These are phyloP conservation scores for Habroteleia sp. DNA, from an alignment of 2,888 invertebrate genomes.

Conservation along the genomic window DNA sequence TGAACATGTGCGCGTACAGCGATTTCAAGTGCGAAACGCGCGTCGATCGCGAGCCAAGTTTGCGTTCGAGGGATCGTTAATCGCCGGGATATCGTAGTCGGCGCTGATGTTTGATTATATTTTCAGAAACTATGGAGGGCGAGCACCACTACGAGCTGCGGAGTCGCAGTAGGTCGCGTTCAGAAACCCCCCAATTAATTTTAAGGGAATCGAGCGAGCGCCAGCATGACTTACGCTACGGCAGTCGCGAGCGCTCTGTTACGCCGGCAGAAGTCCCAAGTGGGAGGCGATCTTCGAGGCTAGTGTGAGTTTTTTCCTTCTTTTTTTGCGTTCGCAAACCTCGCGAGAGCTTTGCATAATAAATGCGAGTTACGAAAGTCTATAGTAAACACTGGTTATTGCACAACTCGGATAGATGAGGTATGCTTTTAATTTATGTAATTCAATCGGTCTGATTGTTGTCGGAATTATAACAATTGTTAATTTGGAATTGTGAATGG, in stretches of 20 bases:
- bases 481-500: too few species aligned
- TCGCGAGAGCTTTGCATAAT: not conserved
- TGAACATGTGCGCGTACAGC: conserved; percentile 35
- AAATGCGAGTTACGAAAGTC: too few species aligned
- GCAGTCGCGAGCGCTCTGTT: conserved; percentile 75
- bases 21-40: conserved; percentile 31
- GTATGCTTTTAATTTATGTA: too few species aligned
- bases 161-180: conserved; percentile 77
- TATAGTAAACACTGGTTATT: too few species aligned
- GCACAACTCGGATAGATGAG: too few species aligned
- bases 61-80: not conserved
- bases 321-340: not conserved
- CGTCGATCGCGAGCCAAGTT: conserved; percentile 18
- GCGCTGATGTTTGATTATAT: too few species aligned
- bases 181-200: conserved; percentile 74
- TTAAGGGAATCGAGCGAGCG: conserved; percentile 71
- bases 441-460: too few species aligned
- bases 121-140: conserved; percentile 68
- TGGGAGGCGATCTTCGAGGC: conserved; percentile 72
- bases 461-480: too few species aligned
- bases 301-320: conserved; percentile 31
- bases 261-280: conserved; percentile 75
- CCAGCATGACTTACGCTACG: conserved; percentile 74
- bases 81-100: not conserved
- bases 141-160: conserved; percentile 76